Base-by-base conservation (phyloP, 2,797 vertebrate genomes). In the Gymnodraco acuticeps region DNA sequence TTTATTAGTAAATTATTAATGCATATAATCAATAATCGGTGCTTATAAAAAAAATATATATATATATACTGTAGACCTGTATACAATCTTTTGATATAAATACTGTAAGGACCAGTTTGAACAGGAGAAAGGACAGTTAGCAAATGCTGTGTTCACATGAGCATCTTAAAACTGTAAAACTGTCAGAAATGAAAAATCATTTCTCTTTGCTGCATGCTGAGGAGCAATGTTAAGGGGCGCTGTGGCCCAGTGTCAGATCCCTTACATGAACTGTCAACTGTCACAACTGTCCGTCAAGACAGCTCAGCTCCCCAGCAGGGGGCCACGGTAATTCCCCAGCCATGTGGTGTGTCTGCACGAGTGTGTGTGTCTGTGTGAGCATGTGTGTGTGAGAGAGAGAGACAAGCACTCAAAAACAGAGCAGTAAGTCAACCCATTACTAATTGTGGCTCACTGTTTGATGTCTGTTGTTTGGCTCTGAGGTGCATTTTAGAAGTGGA, bases 231-330 rank as follows among this genome's bases (percentile, higher is more conserved):
- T 33, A 33, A 31, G 31, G 31, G 31, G 31, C 31, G 31, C 31
- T 33, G 31, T 33, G 31, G 31, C 33, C 7, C 5, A 33, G 33
- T 6, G 33, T 33, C 6, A 33, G 33, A 33, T 8, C 5, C 23
- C 33, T 33, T 6, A 33, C 6, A 33, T 5, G 6, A 23, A 23
- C 23, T 23, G 23, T 23, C 23, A 23, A 23, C 23, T 23, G 23
- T 23, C 14, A 4, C 4, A 5, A 19, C 43, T 68, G 13, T 31
- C 20, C 7, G 56, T 27, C 42, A 42, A 19, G 17, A 42, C 58
- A 50, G 77, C 66, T 70, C 51, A 43, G 45, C 20, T 70, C 45
- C 47, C 2, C 72, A 52, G 63, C 69, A 73, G 78, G 66, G 51
- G 38, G 50, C 56, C 59, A 52, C 16, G 42, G 38, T 59, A 76